Conservation (phyloP, 2,888 invertebrate genomes). For the Meteorus cinctellus region DNA sequence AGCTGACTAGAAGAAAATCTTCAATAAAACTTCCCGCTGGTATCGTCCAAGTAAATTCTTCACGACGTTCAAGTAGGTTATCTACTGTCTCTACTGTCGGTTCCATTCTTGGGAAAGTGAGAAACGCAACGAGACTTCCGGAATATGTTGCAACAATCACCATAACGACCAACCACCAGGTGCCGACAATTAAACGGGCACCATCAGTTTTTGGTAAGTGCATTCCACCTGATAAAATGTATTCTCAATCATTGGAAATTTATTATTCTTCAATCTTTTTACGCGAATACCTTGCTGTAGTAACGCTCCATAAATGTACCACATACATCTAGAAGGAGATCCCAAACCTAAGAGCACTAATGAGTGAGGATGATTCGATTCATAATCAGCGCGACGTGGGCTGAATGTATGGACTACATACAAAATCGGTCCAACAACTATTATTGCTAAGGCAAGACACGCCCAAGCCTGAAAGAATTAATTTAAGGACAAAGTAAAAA, state of each 20-base stretch:
- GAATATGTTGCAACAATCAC: slow-evolving; percentile 94
- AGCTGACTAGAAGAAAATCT: slow-evolving; percentile 78
- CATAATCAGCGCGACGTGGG: slow-evolving; percentile 72
- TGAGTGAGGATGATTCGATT: slow-evolving; percentile 8
- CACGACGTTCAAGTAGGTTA: slow-evolving; percentile 78
- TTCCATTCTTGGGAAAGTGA: slow-evolving; percentile 91
- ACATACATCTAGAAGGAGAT: slow-evolving; percentile 80
- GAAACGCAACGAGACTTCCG: slow-evolving; percentile 92
- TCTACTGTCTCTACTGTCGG: slow-evolving; percentile 81
- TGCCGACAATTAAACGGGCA: slow-evolving; percentile 87
- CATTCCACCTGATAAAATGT: slow-evolving; percentile 82
- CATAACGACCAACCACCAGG: slow-evolving; percentile 94
- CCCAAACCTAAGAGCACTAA: slow-evolving; percentile 56
- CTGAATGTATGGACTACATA: slow-evolving; percentile 83
- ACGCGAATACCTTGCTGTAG: slow-evolving; percentile 86
- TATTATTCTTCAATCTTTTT: not conserved
- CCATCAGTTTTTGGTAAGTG: slow-evolving; percentile 90
- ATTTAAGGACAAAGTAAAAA: not conserved
- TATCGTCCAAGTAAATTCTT: slow-evolving; percentile 84
- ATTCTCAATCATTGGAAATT: not conserved
- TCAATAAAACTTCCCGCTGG: slow-evolving; percentile 85
- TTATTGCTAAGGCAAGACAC: slow-evolving; percentile 82
- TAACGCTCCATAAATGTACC: slow-evolving; percentile 93
- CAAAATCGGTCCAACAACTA: slow-evolving; percentile 85
- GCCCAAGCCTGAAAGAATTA: slow-evolving; percentile 83